These are phyloP conservation scores for Dexiosoma caninum DNA, from an alignment of 2,888 invertebrate genomes.

Conservation along the genomic window DNA sequence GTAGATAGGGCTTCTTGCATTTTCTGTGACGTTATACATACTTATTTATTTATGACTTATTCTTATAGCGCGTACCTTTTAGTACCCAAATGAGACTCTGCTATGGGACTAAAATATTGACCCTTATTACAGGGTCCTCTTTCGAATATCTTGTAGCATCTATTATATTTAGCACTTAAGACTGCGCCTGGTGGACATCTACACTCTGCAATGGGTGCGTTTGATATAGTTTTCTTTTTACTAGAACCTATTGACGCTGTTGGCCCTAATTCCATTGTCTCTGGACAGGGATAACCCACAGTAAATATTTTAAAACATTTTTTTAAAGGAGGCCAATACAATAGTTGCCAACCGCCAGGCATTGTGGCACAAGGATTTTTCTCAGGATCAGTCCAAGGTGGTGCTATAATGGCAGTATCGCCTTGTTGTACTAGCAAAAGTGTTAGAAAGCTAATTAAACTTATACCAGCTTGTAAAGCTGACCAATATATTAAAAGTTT, in stretches of 20 bases:
- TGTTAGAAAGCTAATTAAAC: constrained; percentile 67
- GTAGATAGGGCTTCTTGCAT: no score
- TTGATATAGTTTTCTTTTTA: constrained; percentile 77
- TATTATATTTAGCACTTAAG: constrained; percentile 83
- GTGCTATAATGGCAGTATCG: constrained; percentile 82
- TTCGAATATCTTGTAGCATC: constrained; percentile 86
- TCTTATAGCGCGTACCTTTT: constrained; percentile 46
- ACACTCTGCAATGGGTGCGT: constrained; percentile 85
- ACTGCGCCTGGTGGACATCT: constrained; percentile 90
- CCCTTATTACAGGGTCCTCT: constrained; percentile 85
- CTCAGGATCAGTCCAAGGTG: constrained; percentile 90
- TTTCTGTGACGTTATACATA: no score
- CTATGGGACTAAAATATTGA: constrained; percentile 86
- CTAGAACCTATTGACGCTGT: constrained; percentile 70
- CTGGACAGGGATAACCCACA: constrained; percentile 89
- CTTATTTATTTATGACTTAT: no score
- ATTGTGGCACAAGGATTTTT: constrained; percentile 89
- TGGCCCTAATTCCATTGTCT: constrained; percentile 89
- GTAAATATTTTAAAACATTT: constrained; percentile 93
- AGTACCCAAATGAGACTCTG: constrained; percentile 69
- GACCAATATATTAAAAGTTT: constrained; percentile 71
- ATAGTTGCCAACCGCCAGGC: constrained; percentile 90
- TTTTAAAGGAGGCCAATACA: constrained; percentile 90
- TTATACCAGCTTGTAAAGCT: constrained; percentile 69
- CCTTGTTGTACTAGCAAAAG: constrained; percentile 65